Evolutionary conservation across 2,113 vertebrate genomes (phyloP).

Genomic region (Anoura caudifer): DNA sequence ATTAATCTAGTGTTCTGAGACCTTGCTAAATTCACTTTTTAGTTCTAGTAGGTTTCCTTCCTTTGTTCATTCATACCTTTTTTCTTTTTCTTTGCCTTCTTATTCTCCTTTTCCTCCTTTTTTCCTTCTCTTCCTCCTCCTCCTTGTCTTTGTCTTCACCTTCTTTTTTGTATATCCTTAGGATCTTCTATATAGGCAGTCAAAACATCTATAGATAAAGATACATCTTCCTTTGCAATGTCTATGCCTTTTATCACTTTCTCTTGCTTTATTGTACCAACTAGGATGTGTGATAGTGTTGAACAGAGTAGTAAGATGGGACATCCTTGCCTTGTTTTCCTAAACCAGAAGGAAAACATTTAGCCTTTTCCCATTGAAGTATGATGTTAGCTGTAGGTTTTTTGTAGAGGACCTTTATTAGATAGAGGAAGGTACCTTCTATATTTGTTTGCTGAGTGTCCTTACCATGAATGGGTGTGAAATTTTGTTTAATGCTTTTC

Average conservation of each 20-base stretch:
- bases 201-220: too few species aligned
- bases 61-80: background rate
- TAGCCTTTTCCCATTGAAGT: background rate
- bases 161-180: background rate
- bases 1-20: too few species aligned
- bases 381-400: background rate
- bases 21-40: background rate
- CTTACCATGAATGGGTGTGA: background rate
- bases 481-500: background rate
- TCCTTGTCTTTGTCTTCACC: background rate
- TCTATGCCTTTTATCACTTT: background rate
- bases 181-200: too few species aligned
- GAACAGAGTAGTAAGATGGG: background rate
- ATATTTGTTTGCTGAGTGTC: background rate
- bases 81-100: background rate
- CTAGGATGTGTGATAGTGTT: background rate
- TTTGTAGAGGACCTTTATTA: background rate
- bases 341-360: background rate
- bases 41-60: background rate
- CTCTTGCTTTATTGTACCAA: background rate
- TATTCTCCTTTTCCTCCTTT: background rate
- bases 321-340: background rate
- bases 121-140: background rate
- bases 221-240: background rate
- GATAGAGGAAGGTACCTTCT: background rate